A percentile compares a stretch with the other conserved stretches of the same genome.
Evolutionary conservation across 2,113 vertebrate species (phyloP).

Genomic region (Typhlomys cinereus): DNA sequence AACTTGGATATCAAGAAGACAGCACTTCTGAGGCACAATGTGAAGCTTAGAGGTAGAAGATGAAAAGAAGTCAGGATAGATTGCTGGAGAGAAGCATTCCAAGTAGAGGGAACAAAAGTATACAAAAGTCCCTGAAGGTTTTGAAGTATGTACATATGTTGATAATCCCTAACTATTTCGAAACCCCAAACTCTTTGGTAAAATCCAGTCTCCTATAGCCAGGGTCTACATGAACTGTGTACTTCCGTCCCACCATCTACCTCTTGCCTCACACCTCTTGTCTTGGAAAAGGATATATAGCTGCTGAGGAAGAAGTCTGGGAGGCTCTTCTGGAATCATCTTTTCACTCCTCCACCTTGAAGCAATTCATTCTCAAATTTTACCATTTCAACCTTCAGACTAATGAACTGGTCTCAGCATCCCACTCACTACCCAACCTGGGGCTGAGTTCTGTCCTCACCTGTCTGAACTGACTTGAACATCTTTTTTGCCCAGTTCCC

Average conservation of each 20-base stretch:
- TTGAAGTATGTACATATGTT: background rate
- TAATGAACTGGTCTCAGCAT: background rate
- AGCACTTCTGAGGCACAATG: background rate
- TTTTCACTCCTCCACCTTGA: background rate
- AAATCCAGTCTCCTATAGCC: background rate
- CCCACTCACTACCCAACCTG: too few species aligned
- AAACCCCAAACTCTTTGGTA: background rate
- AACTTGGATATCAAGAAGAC: background rate
- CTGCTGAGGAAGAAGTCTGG: background rate
- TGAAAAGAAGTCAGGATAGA: background rate
- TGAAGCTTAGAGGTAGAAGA: background rate
- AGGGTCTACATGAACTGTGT: background rate
- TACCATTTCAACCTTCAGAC: background rate
- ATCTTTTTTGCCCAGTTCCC: background rate
- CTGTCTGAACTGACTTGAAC: background rate
- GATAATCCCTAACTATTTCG: background rate
- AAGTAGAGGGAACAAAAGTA: background rate
- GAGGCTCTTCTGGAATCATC: background rate
- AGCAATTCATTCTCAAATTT: background rate
- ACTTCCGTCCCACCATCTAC: background rate
- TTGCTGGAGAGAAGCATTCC: background rate
- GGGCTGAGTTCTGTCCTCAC: background rate
- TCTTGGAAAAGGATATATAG: background rate
- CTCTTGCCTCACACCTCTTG: background rate
- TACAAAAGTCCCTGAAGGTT: background rate